Conservation (phyloP, 1,140 invertebrate genomes). For the Manduca sexta region DNA sequence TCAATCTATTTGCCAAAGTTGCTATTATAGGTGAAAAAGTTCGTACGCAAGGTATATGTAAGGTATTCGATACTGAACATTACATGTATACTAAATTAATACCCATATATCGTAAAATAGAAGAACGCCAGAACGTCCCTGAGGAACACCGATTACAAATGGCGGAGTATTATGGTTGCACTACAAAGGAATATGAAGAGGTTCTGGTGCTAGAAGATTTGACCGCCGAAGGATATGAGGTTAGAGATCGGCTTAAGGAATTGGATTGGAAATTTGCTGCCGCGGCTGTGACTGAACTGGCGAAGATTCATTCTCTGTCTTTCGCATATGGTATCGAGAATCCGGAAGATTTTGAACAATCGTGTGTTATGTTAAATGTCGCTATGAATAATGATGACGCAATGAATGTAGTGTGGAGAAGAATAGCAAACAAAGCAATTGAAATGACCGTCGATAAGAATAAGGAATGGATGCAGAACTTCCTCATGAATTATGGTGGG, state of each 20-base stretch:
- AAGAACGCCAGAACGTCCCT: conserved; percentile 20
- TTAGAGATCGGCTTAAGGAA: conserved; percentile 34
- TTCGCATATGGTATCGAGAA: conserved; percentile 26
- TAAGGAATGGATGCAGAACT: neutral
- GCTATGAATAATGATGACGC: too few relatives aligned
- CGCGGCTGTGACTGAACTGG: conserved; percentile 31
- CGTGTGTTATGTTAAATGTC: too few relatives aligned
- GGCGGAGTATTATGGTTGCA: conserved; percentile 32
- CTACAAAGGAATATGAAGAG: conserved; percentile 25
- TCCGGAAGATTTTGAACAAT: conserved; percentile 23
- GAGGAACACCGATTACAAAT: conserved; percentile 11
- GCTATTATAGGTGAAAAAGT: conserved; percentile 21
- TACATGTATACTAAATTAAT: conserved; percentile 21
- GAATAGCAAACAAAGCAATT: too few relatives aligned
- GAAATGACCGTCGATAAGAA: neutral
- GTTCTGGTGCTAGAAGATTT: conserved; percentile 43
- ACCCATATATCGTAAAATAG: conserved; percentile 11
- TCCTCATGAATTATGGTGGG: neutral
- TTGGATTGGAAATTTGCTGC: conserved; percentile 40
- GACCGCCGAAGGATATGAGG: conserved; percentile 22
- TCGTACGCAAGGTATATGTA: neutral
- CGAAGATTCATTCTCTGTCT: conserved; percentile 46
- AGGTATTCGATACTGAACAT: conserved; percentile 20
- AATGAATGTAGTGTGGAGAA: too few relatives aligned
- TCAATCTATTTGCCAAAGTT: conserved; percentile 2